These are phyloP conservation scores for Menura novaehollandiae DNA, from an alignment of 2,113 vertebrate genomes.

Conservation along the genomic window DNA sequence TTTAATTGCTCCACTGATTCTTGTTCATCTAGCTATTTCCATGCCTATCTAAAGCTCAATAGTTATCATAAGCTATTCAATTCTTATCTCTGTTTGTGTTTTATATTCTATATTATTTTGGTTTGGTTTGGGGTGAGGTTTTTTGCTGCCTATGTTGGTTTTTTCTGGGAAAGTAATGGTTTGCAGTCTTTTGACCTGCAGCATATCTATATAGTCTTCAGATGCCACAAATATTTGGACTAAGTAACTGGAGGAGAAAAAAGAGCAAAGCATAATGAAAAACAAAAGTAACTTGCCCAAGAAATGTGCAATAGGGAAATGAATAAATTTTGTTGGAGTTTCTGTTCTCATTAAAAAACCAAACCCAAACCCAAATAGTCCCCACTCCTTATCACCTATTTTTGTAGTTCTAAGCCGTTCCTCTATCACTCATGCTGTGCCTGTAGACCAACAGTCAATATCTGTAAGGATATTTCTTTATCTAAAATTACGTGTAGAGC, in stretches of 20 bases:
- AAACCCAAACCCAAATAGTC: neutral
- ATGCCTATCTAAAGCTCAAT: neutral
- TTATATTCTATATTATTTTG: neutral
- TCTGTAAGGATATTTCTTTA: neutral
- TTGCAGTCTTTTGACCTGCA: neutral
- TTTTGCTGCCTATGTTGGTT: neutral
- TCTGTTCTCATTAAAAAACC: neutral
- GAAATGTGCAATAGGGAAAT: neutral
- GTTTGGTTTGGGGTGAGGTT: rapidly evolving
- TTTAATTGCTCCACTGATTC: neutral
- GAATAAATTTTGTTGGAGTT: neutral
- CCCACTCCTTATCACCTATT: neutral
- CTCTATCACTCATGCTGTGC: neutral
- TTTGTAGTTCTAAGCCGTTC: neutral
- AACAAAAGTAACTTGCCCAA: neutral
- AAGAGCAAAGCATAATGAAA: neutral
- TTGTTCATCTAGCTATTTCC: neutral
- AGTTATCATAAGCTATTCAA: neutral
- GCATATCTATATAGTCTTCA: neutral
- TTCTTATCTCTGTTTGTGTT: neutral
- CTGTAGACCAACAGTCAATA: neutral
- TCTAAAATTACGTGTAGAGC: neutral
- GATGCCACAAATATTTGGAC: neutral
- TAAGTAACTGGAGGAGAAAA: neutral
- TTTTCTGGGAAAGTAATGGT: neutral